Evolutionary conservation across 2,888 invertebrate species (phyloP).

Genomic region (Argynnis bischoffii): DNA sequence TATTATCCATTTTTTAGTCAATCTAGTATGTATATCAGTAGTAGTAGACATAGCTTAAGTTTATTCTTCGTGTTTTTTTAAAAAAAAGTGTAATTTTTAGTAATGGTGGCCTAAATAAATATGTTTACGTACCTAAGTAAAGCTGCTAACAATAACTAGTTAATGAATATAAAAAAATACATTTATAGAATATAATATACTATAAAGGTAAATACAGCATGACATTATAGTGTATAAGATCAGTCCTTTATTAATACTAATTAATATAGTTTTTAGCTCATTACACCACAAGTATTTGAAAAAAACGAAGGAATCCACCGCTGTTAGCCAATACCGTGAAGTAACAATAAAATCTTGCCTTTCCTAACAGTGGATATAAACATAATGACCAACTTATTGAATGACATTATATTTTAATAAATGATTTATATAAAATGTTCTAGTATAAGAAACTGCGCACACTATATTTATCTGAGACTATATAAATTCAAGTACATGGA

Average conservation of each 20-base stretch:
- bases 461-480: background rate
- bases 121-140: no score
- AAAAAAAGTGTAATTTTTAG: no score
- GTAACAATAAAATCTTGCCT: slow-evolving; percentile 20
- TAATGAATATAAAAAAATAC: no score
- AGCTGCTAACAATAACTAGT: no score
- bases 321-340: slow-evolving; percentile 31
- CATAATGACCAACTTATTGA: slow-evolving; percentile 34
- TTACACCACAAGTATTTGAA: slow-evolving; percentile 5
- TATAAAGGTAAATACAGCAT: no score
- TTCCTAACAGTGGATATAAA: slow-evolving; percentile 21
- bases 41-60: no score
- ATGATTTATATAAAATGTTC: slow-evolving; percentile 31
- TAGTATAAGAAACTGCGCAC: slow-evolving; percentile 23
- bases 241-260: background rate
- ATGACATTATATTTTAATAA: slow-evolving; percentile 35
- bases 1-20: no score
- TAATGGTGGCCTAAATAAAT: no score
- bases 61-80: no score
- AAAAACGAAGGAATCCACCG: slow-evolving; percentile 18
- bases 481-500: background rate
- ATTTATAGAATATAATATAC: no score
- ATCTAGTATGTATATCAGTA: no score
- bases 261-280: slow-evolving; percentile 10
- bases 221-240: slow-evolving; percentile 18